A percentile compares a stretch with the other conserved stretches of the same genome.
Conservation (phyloP, 2,888 invertebrate species). For the Xanthorhoe spadicearia region DNA sequence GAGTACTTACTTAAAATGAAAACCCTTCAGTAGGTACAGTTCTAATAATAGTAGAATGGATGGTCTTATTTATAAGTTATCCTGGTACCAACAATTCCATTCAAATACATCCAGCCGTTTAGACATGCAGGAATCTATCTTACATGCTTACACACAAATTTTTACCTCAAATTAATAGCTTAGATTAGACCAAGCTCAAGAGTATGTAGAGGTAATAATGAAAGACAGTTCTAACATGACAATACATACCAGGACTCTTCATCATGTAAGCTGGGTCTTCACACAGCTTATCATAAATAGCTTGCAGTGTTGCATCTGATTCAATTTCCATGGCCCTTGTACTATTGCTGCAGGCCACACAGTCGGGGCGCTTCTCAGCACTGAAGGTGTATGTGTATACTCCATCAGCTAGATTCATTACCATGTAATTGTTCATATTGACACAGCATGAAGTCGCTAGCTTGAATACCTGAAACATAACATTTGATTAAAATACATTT, state of each 20-base stretch:
- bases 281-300: constrained; percentile 91
- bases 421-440: constrained; percentile 97
- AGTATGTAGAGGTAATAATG: not conserved
- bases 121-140: too few species aligned
- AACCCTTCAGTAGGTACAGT: too few species aligned
- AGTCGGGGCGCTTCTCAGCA: constrained; percentile 94
- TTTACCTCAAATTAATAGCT: too few species aligned
- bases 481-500: not conserved
- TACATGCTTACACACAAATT: too few species aligned
- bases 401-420: constrained; percentile 97
- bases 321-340: constrained; percentile 87
- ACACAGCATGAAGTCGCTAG: constrained; percentile 96
- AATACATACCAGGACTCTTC: constrained; percentile 90
- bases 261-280: constrained; percentile 93
- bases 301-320: constrained; percentile 87
- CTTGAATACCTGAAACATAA: constrained; percentile 91
- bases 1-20: not conserved
- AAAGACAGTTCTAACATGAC: not conserved
- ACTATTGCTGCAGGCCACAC: constrained; percentile 93
- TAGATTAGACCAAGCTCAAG: not conserved
- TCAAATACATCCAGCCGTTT: too few species aligned
- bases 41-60: too few species aligned
- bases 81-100: too few species aligned
- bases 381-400: constrained; percentile 98
- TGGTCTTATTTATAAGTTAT: too few species aligned